Base-by-base conservation (phyloP, 2,113 vertebrate species). In the Thomomys bottae region DNA sequence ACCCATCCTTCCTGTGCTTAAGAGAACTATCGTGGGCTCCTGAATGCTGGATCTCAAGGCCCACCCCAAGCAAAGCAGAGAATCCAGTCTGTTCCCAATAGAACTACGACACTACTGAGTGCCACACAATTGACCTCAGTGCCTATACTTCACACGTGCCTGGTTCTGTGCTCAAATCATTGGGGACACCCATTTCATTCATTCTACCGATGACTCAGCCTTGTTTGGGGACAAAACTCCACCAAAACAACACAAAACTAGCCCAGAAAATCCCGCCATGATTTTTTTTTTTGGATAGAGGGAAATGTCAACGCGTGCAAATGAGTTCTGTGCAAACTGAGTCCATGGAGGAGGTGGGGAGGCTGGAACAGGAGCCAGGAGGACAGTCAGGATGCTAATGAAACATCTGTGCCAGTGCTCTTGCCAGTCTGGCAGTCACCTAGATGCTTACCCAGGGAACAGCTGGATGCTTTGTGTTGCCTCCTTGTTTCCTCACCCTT, bases 281-380 rank as follows among this genome's bases (percentile, higher is more conserved):
- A 26, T 61, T 24, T 61, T 61, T 61, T 61, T 6, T 87, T 82
- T 85, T 61, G 10, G 66, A 86, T 18, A 5, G 30, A 92, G 45
- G 24, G 34, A 94, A 95, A 95, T 93, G 89, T 95, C 86, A 95
- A 68, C 72, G 84, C 81, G 90, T 84, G 67, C 57, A 88, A 94
- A 86, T 88, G 79, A 92, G 80, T 67, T 83, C 30, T 59, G 38
- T 87, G 83, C 36, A 85, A 64, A 93, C 20, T 45, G 54, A 83
- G 80, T 70, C 85, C 77, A 40, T 73, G 23, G 24, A 36, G 68
- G 24, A 87, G 88, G 67, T 34, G 36, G 34, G 49, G 57, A 6
- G 32, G 30, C 72, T 40, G 78, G 71, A n/a, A 30, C 24, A 28
- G 61, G 84, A 4, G 49, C 2, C 21, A 80, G 85, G n/a, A 76